Conservation (phyloP, 2,888 invertebrate genomes). For the Odontocerum albicorne region DNA sequence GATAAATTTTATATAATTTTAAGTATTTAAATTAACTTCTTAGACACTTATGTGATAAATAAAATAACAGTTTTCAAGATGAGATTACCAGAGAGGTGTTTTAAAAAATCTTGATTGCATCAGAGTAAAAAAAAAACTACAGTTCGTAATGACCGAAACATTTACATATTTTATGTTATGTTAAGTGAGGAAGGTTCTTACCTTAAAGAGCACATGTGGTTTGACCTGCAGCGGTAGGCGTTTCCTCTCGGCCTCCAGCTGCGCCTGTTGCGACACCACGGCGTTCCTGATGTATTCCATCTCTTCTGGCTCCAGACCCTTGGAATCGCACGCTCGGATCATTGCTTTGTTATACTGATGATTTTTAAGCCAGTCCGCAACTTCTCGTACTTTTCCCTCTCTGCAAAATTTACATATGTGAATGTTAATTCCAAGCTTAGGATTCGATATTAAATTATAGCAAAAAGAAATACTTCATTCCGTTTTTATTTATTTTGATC, state of each 20-base stretch:
- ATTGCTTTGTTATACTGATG: constrained; percentile 66
- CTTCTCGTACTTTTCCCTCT: constrained; percentile 52
- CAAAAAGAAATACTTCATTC: background rate
- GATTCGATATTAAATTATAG: background rate
- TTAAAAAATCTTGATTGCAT: too few species aligned
- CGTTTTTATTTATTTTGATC: too few species aligned
- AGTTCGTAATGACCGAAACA: too few species aligned
- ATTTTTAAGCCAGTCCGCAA: constrained; percentile 69
- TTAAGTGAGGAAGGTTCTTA: too few species aligned
- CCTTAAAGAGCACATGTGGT: constrained; percentile 75
- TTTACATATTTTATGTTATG: too few species aligned
- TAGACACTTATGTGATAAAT: too few species aligned
- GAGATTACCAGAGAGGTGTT: too few species aligned
- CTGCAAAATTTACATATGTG: constrained; percentile 38
- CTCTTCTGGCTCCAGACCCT: constrained; percentile 69
- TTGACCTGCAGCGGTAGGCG: constrained; percentile 74
- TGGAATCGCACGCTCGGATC: constrained; percentile 69
- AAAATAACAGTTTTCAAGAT: too few species aligned
- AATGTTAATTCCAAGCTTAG: background rate
- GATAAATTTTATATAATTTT: too few species aligned
- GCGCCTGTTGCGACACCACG: constrained; percentile 46
- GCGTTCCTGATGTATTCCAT: constrained; percentile 47
- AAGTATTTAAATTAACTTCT: too few species aligned
- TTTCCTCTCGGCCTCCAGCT: constrained; percentile 45
- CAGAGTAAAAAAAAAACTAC: too few species aligned